Conservation (phyloP, 2,888 invertebrate species). For the Agrotis ipsilon region DNA sequence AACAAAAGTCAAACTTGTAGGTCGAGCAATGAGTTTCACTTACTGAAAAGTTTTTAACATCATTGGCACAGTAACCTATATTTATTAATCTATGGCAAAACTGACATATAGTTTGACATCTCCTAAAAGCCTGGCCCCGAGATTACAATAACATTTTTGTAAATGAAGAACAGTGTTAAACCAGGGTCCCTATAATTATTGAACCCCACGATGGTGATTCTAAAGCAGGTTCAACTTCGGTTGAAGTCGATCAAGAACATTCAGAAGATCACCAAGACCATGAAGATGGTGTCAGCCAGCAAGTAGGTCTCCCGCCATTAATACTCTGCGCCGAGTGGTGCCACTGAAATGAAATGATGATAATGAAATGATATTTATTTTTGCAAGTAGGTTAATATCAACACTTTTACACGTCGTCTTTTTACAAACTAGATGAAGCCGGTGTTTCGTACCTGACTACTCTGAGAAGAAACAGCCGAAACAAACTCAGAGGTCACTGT, state of each 20-base stretch:
- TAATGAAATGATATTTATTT: no score
- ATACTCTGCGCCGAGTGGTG: not conserved
- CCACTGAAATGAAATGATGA: no score
- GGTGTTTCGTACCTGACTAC: no score
- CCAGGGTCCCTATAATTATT: not conserved
- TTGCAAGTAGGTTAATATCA: no score
- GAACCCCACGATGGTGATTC: constrained; percentile 91
- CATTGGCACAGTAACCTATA: not conserved
- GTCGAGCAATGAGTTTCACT: constrained; percentile 12
- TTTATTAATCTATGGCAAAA: constrained; percentile 3
- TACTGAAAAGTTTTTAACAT: constrained; percentile 2
- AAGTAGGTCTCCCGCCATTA: constrained; percentile 81
- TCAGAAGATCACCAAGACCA: constrained; percentile 96
- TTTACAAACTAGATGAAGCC: no score
- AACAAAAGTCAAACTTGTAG: not conserved
- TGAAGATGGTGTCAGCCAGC: constrained; percentile 95
- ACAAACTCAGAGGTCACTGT: no score
- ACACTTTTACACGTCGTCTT: no score
- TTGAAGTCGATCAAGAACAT: constrained; percentile 95
- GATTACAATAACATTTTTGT: constrained; percentile 10
- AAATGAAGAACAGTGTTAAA: constrained; percentile 2
- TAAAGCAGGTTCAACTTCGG: constrained; percentile 94
- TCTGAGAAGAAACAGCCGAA: no score
- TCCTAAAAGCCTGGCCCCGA: not conserved
- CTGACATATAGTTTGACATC: constrained; percentile 29